phyloP scores from a whole-genome alignment of 2,888 invertebrate species.

The Synanthedon myopaeformis region DNA sequence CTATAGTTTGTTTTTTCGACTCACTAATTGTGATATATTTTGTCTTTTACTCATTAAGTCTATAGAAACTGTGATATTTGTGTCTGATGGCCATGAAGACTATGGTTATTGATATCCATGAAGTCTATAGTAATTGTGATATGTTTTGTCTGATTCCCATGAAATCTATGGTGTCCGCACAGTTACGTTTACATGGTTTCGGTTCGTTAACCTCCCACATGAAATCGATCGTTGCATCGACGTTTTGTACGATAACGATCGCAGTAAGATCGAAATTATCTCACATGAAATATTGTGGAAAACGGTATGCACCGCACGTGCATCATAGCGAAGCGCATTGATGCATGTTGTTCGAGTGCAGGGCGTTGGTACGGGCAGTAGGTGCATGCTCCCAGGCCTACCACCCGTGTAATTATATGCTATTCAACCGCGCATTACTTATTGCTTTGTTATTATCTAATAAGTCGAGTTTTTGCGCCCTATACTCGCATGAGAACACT shows the following conservation, averaged over 20 bases:
- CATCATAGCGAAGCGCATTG: slow-evolving; percentile 18
- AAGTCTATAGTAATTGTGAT: too few relatives aligned
- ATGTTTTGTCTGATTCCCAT: too few relatives aligned
- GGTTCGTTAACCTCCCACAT: too few relatives aligned
- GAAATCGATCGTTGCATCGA: not conserved
- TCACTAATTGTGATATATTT: too few relatives aligned
- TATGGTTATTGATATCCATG: too few relatives aligned
- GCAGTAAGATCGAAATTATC: not conserved
- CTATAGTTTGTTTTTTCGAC: too few relatives aligned
- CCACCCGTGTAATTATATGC: slow-evolving; percentile 23
- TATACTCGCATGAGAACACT: slow-evolving; percentile 53
- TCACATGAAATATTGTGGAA: slow-evolving; percentile 12
- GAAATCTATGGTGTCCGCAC: too few relatives aligned
- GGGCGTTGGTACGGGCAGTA: slow-evolving; percentile 11
- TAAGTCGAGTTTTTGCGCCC: slow-evolving; percentile 30
- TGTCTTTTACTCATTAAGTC: too few relatives aligned
- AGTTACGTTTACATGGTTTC: too few relatives aligned
- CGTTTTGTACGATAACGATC: not conserved
- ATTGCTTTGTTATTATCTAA: slow-evolving; percentile 25
- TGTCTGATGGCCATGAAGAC: too few relatives aligned
- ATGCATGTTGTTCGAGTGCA: slow-evolving; percentile 13
- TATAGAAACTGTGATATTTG: too few relatives aligned
- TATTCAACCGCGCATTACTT: slow-evolving; percentile 14
- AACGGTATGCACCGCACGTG: slow-evolving; percentile 15
- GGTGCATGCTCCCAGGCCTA: slow-evolving; percentile 11